Conservation (phyloP, 2,797 vertebrate species). For the Numenius phaeopus region DNA sequence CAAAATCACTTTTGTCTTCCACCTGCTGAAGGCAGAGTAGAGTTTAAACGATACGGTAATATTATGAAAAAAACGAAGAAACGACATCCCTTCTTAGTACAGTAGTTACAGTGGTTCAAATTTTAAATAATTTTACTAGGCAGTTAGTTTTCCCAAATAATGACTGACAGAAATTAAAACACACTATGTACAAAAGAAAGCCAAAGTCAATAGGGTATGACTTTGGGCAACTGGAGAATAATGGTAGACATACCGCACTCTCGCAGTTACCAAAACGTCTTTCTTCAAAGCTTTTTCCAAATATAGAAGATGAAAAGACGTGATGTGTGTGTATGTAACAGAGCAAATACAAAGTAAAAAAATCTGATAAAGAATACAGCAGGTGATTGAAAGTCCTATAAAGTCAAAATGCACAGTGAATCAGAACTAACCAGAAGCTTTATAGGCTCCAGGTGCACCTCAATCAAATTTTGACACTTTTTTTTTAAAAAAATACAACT, state of each 20-base stretch:
- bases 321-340: background rate
- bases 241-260: background rate
- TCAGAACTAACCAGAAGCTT: background rate
- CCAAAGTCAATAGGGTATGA: background rate
- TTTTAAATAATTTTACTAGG: background rate
- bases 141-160: background rate
- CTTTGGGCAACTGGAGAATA: background rate
- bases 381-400: slow-evolving; percentile 9
- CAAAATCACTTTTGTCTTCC: background rate
- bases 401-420: slow-evolving; percentile 16
- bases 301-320: background rate
- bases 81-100: background rate
- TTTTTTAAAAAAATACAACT: background rate
- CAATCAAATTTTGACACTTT: background rate
- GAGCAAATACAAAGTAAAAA: background rate
- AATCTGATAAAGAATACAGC: background rate
- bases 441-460: background rate
- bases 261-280: background rate
- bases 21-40: background rate
- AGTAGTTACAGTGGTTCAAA: background rate
- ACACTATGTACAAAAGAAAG: background rate
- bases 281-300: background rate
- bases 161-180: background rate
- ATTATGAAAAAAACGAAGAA: background rate
- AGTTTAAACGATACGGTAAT: background rate